Evolutionary conservation across 2,113 vertebrate genomes (phyloP).

Genomic region (Orthonyx spaldingii): DNA sequence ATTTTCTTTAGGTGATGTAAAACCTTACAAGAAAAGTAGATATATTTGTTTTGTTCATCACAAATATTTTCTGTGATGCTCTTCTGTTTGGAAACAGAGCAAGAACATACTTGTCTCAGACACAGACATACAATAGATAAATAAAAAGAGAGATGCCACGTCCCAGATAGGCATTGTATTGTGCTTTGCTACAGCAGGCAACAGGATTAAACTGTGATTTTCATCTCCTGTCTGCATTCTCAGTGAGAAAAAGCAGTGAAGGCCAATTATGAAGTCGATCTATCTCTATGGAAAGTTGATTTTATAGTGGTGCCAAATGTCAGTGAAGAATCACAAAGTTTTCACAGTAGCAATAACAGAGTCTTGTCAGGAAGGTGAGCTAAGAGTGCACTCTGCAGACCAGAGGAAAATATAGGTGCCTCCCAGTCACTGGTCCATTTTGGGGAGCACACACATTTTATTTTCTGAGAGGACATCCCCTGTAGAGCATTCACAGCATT

Average conservation of each 20-base stretch:
- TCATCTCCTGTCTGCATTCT: conserved; percentile 8
- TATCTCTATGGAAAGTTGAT: conserved; percentile 22
- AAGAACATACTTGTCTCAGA: background rate
- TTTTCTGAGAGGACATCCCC: background rate
- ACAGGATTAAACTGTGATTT: conserved; percentile 4
- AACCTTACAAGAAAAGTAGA: background rate
- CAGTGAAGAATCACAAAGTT: background rate
- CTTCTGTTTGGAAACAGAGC: background rate
- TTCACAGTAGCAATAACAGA: background rate
- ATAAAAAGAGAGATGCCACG: background rate
- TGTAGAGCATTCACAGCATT: background rate
- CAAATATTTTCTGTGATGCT: background rate
- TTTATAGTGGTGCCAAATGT: conserved; percentile 20
- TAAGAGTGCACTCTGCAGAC: conserved; percentile 33
- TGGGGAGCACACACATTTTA: background rate
- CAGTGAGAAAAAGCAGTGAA: background rate
- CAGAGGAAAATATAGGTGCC: background rate
- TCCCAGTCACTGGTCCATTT: background rate
- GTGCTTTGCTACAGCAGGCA: background rate
- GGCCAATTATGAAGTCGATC: background rate
- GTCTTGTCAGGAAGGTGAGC: background rate
- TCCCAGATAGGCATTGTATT: background rate
- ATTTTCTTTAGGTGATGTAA: background rate
- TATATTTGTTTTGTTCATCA: background rate
- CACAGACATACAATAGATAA: background rate